Conservation (phyloP, 2,797 vertebrate species). For the Choloepus didactylus region DNA sequence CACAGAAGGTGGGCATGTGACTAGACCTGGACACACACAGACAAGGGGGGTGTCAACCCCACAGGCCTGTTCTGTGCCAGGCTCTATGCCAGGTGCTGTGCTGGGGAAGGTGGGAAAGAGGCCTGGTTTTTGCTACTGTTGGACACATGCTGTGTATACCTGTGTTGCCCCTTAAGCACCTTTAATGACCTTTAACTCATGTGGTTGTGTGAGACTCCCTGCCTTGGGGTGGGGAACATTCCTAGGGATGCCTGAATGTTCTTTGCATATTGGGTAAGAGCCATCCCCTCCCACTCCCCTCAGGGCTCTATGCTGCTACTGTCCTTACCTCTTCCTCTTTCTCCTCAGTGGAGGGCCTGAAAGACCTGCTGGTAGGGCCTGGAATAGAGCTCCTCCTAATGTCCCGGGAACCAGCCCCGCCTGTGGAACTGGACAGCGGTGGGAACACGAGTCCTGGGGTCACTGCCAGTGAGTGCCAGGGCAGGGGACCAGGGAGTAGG, state of each 20-base stretch:
- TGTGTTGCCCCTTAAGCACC: not conserved
- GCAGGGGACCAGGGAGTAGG: not conserved
- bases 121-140: not conserved
- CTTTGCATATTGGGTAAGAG: accelerated
- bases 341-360: conserved; percentile 91
- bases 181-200: not conserved
- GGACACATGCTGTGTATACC: too few relatives aligned
- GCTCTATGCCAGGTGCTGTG: too few relatives aligned
- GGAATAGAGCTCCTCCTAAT: conserved; percentile 84
- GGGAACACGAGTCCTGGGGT: conserved; percentile 85
- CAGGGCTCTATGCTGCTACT: not conserved
- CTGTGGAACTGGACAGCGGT: conserved; percentile 78
- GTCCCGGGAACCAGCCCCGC: conserved; percentile 85
- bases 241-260: not conserved
- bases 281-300: not conserved
- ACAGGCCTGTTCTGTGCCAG: not conserved
- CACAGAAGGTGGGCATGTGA: not conserved
- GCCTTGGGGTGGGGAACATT: not conserved
- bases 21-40: not conserved
- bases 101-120: not conserved
- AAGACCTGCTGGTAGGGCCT: conserved; percentile 91
- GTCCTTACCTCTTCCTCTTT: not conserved
- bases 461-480: conserved; percentile 84
- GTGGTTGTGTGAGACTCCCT: not conserved
- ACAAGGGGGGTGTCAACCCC: not conserved